Percentiles rank a stretch among this genome's conserved stretches.
These are phyloP conservation scores for Alaudala cheleensis DNA, from an alignment of 2,113 vertebrate genomes.

Conservation along the genomic window DNA sequence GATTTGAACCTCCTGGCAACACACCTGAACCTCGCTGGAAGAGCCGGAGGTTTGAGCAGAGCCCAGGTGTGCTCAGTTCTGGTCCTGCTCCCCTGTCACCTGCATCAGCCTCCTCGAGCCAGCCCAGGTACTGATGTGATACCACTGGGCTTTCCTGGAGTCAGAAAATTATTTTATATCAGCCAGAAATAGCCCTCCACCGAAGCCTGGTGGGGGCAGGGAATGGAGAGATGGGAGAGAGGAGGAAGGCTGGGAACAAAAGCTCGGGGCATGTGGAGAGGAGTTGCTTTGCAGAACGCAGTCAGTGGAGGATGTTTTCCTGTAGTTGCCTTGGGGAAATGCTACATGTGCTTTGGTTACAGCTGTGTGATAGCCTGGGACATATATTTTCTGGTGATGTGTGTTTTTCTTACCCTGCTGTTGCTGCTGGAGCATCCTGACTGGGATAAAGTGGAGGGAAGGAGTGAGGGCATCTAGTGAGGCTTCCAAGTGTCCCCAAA, in stretches of 20 bases:
- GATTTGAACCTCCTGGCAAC: background rate
- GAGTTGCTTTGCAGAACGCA: background rate
- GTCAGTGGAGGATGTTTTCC: background rate
- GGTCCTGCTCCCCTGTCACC: background rate
- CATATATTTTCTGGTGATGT: background rate
- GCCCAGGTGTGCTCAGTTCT: background rate
- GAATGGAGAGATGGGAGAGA: background rate
- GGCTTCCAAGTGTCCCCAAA: background rate
- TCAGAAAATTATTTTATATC: background rate
- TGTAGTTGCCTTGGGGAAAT: background rate
- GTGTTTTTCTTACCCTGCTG: background rate
- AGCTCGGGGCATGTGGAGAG: background rate
- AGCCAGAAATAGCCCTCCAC: background rate
- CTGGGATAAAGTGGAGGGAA: background rate
- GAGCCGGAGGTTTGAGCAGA: background rate
- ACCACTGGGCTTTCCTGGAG: background rate
- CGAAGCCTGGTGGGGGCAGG: accelerated
- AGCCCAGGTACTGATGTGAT: background rate
- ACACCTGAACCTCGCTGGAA: background rate
- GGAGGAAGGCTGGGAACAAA: background rate
- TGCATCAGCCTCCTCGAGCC: background rate
- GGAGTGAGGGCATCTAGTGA: background rate
- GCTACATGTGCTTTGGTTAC: background rate
- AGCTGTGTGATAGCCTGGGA: background rate
- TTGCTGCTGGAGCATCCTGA: background rate